These are phyloP conservation scores for Campoplex nolae DNA, from an alignment of 2,888 invertebrate genomes.

Conservation along the genomic window DNA sequence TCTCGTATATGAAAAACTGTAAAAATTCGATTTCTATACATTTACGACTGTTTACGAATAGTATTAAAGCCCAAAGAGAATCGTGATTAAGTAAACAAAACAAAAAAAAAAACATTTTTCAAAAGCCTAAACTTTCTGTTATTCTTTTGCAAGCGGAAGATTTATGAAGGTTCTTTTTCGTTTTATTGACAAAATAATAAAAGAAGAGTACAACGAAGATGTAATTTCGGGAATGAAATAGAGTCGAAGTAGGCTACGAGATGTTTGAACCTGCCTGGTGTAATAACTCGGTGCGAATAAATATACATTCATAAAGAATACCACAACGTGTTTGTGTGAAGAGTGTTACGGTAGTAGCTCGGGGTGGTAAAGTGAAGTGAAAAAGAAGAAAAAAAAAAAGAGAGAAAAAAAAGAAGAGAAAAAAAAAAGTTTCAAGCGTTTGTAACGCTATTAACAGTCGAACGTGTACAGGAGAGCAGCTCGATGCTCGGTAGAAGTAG, in stretches of 20 bases:
- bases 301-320: conserved; percentile 5
- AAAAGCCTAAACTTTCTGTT: neutral
- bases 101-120: neutral
- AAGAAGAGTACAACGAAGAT: neutral
- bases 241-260: too few relatives aligned
- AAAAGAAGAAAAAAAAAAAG: conserved; percentile 17
- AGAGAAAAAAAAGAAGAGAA: neutral
- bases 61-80: too few relatives aligned
- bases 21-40: neutral
- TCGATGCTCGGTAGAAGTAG: conserved; percentile 62
- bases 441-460: conserved; percentile 65
- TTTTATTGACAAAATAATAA: neutral
- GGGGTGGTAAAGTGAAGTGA: conserved; percentile 7
- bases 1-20: too few relatives aligned
- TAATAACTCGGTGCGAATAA: neutral
- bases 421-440: conserved; percentile 49
- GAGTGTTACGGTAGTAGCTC: conserved; percentile 10
- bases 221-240: too few relatives aligned
- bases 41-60: too few relatives aligned
- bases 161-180: neutral
- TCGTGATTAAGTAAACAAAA: too few relatives aligned
- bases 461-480: conserved; percentile 45
- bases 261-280: neutral
- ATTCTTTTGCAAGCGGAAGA: neutral
- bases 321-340: conserved; percentile 1